Conservation (phyloP, 2,113 vertebrate species). For the Eubucco bourcierii region DNA sequence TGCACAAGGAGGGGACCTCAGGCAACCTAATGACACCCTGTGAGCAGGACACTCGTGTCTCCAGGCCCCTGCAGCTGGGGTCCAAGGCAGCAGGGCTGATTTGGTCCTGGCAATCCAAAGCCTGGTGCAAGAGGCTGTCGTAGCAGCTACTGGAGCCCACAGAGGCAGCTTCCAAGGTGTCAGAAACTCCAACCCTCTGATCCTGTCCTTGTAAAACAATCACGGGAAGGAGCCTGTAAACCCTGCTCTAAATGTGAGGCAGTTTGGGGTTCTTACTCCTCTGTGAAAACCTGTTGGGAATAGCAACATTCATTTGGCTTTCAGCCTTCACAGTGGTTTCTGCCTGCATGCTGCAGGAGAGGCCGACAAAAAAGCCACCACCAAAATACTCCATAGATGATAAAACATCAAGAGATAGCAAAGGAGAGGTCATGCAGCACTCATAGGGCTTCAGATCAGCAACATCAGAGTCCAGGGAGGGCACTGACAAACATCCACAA, state of each 20-base stretch:
- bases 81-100: constrained; percentile 20
- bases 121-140: constrained; percentile 33
- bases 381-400: constrained; percentile 32
- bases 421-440: neutral
- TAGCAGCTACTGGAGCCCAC: constrained; percentile 11
- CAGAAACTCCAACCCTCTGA: constrained; percentile 34
- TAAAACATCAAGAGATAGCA: constrained; percentile 34
- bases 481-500: constrained; percentile 25
- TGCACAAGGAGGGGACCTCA: constrained; percentile 53
- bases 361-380: constrained; percentile 14
- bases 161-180: constrained; percentile 33
- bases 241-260: neutral
- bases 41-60: neutral
- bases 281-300: neutral
- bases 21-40: constrained; percentile 46
- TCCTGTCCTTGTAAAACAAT: neutral
- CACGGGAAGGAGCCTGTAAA: neutral
- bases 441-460: neutral
- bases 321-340: neutral
- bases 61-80: neutral
- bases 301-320: neutral
- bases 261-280: neutral
- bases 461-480: neutral
- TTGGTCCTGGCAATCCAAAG: neutral
- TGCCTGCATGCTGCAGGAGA: constrained; percentile 32